A percentile compares a stretch with the other conserved stretches of the same genome.
Conservation (phyloP, 2,113 vertebrate genomes). For the Coptodon rendalli region DNA sequence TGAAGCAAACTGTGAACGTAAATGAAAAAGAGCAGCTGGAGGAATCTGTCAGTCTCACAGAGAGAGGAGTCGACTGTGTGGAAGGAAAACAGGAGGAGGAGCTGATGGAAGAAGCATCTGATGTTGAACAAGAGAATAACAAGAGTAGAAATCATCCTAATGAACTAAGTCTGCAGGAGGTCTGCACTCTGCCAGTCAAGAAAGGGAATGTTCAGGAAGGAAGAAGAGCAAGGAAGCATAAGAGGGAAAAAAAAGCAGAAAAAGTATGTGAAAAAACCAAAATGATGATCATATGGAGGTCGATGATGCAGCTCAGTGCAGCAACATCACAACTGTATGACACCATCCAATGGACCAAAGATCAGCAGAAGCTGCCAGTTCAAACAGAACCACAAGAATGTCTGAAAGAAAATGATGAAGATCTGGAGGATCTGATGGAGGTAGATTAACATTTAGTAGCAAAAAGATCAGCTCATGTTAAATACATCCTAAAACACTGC, state of each 20-base stretch:
- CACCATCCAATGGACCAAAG: background rate
- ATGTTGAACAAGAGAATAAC: accelerated
- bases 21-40: accelerated
- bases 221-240: too few relatives aligned
- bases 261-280: background rate
- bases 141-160: accelerated
- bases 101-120: accelerated
- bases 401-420: accelerated
- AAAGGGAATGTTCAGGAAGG: background rate
- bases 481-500: too few relatives aligned
- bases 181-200: background rate
- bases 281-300: background rate
- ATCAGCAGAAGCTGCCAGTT: background rate
- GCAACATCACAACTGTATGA: background rate
- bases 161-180: background rate
- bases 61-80: accelerated
- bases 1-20: accelerated
- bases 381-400: background rate
- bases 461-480: too few relatives aligned
- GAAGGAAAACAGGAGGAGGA: background rate
- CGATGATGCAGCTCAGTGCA: background rate
- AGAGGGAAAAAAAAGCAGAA: background rate
- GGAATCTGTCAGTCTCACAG: background rate
- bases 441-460: too few relatives aligned
- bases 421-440: too few relatives aligned